Evolutionary conservation across 2,113 vertebrate genomes (phyloP).

Genomic region (Pelvicachromis taeniatus): DNA sequence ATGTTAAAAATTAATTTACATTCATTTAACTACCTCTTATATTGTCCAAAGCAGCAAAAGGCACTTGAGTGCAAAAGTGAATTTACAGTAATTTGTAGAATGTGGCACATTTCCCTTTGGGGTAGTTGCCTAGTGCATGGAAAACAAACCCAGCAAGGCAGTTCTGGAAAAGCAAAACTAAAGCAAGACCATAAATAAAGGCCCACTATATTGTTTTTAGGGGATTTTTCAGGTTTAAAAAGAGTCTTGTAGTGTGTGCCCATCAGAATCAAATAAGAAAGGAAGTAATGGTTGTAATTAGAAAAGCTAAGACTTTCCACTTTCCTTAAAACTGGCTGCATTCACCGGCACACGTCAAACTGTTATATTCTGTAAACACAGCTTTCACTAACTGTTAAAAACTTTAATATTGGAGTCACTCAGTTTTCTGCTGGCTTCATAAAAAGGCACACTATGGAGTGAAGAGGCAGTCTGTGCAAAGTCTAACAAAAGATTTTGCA

Average conservation of each 20-base stretch:
- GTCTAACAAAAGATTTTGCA: neutral
- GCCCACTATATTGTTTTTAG: neutral
- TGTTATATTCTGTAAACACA: neutral
- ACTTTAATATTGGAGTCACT: neutral
- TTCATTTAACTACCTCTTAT: neutral
- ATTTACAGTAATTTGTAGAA: neutral
- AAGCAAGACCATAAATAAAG: neutral
- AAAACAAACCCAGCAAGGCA: neutral
- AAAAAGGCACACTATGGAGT: constrained; percentile 32
- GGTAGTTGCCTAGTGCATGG: neutral
- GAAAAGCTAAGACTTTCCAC: neutral
- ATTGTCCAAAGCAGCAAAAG: constrained; percentile 4
- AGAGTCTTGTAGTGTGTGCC: neutral
- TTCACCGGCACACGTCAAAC: neutral
- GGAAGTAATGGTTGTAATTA: neutral
- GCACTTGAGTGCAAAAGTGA: constrained; percentile 16
- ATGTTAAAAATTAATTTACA: neutral
- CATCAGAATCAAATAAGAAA: neutral
- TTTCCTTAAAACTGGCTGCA: neutral
- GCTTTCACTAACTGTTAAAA: neutral
- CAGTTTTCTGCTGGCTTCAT: neutral
- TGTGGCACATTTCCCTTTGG: constrained; percentile 31
- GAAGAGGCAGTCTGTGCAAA: neutral
- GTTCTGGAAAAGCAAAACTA: neutral
- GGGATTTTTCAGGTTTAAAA: neutral